Percentiles rank a stretch among this genome's conserved stretches.
Conservation (phyloP, 2,888 invertebrate species). For the Thereva nobilitata region DNA sequence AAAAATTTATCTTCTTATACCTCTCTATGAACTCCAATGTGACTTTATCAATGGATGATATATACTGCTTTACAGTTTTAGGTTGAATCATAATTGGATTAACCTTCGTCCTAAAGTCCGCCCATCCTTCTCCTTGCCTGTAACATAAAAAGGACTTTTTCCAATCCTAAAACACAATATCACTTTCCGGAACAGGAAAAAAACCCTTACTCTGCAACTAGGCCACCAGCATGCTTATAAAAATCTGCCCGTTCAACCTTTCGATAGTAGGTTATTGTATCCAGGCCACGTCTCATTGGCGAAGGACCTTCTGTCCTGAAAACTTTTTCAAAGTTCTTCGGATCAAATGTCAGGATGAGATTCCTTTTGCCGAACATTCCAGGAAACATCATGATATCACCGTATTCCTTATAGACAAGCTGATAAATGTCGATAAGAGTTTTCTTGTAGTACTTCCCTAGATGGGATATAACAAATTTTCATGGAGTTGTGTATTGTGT, state of each 20-base stretch:
- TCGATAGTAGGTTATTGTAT: slow-evolving; percentile 55
- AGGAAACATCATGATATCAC: slow-evolving; percentile 52
- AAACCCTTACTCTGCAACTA: slow-evolving; percentile 45
- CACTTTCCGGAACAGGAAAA: neutral
- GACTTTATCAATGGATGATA: slow-evolving; percentile 60
- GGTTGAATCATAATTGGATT: slow-evolving; percentile 71
- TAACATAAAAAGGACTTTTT: neutral
- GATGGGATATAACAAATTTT: neutral
- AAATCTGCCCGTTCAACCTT: slow-evolving; percentile 47
- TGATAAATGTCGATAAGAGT: slow-evolving; percentile 35
- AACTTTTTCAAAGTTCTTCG: slow-evolving; percentile 60
- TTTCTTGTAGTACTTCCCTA: slow-evolving; percentile 44
- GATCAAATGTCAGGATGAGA: slow-evolving; percentile 59
- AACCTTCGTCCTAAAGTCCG: slow-evolving; percentile 66
- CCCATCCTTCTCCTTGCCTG: slow-evolving; percentile 70
- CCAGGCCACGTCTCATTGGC: slow-evolving; percentile 54
- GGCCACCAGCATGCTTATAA: slow-evolving; percentile 44
- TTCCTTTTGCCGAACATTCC: slow-evolving; percentile 47
- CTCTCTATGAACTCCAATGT: slow-evolving; percentile 55
- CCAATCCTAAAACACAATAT: neutral
- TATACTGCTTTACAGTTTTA: slow-evolving; percentile 62
- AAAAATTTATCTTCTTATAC: slow-evolving; percentile 42
- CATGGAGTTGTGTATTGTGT: neutral
- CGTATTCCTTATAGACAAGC: slow-evolving; percentile 44
- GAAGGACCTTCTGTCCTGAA: slow-evolving; percentile 56